phyloP scores from a whole-genome alignment of 2,113 vertebrate species.

The Tringa solitaria region DNA sequence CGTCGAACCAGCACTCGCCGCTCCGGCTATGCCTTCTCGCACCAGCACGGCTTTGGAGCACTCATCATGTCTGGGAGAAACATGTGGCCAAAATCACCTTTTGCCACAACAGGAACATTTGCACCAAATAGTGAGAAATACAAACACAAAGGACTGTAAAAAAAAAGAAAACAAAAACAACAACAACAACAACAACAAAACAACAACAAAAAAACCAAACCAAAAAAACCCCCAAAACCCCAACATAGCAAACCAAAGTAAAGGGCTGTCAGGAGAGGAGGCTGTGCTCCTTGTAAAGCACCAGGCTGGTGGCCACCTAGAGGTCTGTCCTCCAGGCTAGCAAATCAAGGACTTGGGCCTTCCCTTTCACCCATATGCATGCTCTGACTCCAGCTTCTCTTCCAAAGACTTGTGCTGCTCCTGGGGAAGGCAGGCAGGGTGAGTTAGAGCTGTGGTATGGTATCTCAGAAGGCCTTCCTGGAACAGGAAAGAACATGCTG shows the following conservation, averaged over 20 bases:
- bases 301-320: not conserved
- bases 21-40: slow-evolving; percentile 96
- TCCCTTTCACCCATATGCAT: not conserved
- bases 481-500: not conserved
- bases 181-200: no score
- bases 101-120: slow-evolving; percentile 17
- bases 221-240: no score
- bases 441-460: not conserved
- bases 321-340: not conserved
- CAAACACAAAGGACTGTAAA: slow-evolving; percentile 31
- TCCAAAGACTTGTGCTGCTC: not conserved
- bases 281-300: not conserved
- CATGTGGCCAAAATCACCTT: slow-evolving; percentile 67
- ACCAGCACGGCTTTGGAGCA: slow-evolving; percentile 87
- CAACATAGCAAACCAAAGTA: not conserved
- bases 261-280: not conserved
- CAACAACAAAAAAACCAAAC: no score
- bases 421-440: not conserved
- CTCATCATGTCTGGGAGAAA: slow-evolving; percentile 90
- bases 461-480: not conserved
- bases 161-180: no score
- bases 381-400: not conserved
- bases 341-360: not conserved
- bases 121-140: slow-evolving; percentile 45
- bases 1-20: slow-evolving; percentile 77